phyloP scores from a whole-genome alignment of 2,113 vertebrate genomes.

The Engystomops pustulosus region DNA sequence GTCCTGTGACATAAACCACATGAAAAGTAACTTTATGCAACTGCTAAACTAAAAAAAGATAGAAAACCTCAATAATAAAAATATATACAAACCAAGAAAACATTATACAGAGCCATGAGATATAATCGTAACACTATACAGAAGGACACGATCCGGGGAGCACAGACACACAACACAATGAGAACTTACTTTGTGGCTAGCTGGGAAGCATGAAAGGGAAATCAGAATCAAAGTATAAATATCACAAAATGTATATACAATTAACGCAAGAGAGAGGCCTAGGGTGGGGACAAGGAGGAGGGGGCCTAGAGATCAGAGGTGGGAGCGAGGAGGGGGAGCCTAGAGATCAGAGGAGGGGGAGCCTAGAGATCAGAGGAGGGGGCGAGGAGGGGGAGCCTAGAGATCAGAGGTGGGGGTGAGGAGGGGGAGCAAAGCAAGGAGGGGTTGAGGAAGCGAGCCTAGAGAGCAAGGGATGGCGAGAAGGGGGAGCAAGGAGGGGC shows the following conservation, averaged over 20 bases:
- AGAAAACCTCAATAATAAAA: neutral
- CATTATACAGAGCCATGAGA: neutral
- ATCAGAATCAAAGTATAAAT: constrained; percentile 56
- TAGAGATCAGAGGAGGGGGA: too few relatives aligned
- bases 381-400: too few relatives aligned
- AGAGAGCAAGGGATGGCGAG: too few relatives aligned
- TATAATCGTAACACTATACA: too few relatives aligned
- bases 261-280: too few relatives aligned
- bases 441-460: too few relatives aligned
- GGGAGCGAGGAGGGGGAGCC: neutral
- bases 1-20: too few relatives aligned
- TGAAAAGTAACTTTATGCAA: too few relatives aligned
- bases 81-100: neutral
- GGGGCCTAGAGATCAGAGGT: constrained; percentile 2
- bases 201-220: constrained; percentile 59
- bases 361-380: too few relatives aligned
- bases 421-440: too few relatives aligned
- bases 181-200: constrained; percentile 60
- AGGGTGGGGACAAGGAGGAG: constrained; percentile 49
- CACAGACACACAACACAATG: constrained; percentile 53
- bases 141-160: constrained; percentile 32
- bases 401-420: too few relatives aligned
- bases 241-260: constrained; percentile 55
- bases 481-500: too few relatives aligned
- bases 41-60: neutral